Evolutionary conservation across 2,888 invertebrate genomes (phyloP).

Genomic region (Strigamia maritima): DNA sequence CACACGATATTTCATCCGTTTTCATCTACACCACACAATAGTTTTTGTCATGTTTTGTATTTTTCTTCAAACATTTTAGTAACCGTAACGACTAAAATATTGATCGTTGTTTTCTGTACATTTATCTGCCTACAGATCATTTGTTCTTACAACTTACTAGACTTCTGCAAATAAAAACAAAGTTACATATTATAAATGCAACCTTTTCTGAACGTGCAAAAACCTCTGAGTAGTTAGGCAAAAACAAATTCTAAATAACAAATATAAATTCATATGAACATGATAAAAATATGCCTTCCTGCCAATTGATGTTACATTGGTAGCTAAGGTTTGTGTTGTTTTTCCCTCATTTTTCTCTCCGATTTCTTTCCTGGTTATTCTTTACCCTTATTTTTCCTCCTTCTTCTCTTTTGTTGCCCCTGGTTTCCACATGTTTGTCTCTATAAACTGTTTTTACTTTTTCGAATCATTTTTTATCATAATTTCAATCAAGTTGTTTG

Average conservation of each 20-base stretch:
- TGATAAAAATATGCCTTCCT: too few species aligned
- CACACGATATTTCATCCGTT: constrained; percentile 14
- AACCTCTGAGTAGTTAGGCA: background rate
- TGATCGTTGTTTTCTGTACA: background rate
- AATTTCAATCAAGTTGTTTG: too few species aligned
- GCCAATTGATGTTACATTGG: too few species aligned
- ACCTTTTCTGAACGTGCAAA: background rate
- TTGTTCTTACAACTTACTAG: background rate
- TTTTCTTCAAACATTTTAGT: background rate
- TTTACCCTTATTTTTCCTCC: too few species aligned
- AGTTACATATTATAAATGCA: background rate
- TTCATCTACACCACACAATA: background rate
- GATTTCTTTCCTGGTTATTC: too few species aligned
- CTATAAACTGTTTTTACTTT: too few species aligned
- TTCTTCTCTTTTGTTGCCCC: too few species aligned
- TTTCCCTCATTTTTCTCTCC: too few species aligned
- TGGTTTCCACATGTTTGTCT: too few species aligned
- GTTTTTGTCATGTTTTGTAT: background rate
- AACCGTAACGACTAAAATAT: background rate
- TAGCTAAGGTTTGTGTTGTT: too few species aligned
- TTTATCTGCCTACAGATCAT: background rate
- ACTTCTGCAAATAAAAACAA: constrained; percentile 9
- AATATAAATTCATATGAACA: too few species aligned
- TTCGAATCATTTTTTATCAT: too few species aligned
- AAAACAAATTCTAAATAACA: background rate